Conservation (phyloP, 2,113 vertebrate species). For the Ceyx cyanopectus region DNA sequence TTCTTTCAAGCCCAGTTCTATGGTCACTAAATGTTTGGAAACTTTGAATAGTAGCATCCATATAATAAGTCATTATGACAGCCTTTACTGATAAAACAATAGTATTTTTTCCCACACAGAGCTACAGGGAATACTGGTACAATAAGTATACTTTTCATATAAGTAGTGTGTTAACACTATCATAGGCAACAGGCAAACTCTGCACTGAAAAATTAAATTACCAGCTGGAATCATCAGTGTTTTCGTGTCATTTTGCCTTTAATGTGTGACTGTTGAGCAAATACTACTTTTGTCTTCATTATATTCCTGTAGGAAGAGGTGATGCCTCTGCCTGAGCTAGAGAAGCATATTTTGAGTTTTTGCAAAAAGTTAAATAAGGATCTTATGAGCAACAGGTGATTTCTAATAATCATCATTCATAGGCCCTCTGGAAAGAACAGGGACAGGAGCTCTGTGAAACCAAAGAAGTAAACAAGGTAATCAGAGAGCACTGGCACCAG, state of each 20-base stretch:
- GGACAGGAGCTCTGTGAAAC: not conserved
- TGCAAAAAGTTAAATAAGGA: not conserved
- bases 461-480: not conserved
- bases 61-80: not conserved
- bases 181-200: not conserved
- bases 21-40: not conserved
- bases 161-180: not conserved
- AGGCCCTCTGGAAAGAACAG: not conserved
- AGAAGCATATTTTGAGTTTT: not conserved
- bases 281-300: not conserved
- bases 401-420: not conserved
- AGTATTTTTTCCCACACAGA: not conserved
- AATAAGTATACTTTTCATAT: not conserved
- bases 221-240: not conserved
- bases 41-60: not conserved
- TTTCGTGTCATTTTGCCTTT: not conserved
- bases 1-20: not conserved
- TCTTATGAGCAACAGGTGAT: not conserved
- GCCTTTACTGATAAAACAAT: not conserved
- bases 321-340: not conserved
- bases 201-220: not conserved
- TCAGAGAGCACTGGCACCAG: not conserved
- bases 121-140: not conserved
- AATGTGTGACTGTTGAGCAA: not conserved
- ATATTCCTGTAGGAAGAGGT: not conserved